Conservation (phyloP, 2,113 vertebrate species). For the Capreolus pygargus region DNA sequence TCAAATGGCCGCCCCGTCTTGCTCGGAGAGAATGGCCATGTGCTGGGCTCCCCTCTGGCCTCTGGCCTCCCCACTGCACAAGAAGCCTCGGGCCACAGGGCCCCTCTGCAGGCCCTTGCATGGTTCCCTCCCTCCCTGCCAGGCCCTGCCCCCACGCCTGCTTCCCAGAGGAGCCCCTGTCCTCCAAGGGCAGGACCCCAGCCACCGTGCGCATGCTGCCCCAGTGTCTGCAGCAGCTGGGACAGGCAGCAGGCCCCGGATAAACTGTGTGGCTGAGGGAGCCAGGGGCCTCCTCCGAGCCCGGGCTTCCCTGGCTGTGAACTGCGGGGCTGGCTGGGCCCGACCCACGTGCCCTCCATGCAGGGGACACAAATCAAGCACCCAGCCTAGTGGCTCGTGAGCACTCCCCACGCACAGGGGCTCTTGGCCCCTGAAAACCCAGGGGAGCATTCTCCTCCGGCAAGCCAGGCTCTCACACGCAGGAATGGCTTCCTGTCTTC, state of each 20-base stretch:
- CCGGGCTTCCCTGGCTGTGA: not conserved
- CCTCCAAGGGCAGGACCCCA: not conserved
- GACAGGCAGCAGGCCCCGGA: accelerated
- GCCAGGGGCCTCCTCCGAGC: not conserved
- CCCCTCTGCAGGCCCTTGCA: not conserved
- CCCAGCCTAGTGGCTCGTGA: not conserved
- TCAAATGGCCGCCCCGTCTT: accelerated
- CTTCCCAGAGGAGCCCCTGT: not conserved
- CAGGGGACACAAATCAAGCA: accelerated
- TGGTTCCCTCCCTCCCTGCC: not conserved
- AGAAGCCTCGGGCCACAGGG: not conserved
- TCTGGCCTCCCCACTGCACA: not conserved
- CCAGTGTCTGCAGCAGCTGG: not conserved
- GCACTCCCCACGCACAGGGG: accelerated
- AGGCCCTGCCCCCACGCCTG: accelerated
- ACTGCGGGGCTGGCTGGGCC: accelerated
- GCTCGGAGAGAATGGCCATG: not conserved
- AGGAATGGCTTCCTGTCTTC: not conserved
- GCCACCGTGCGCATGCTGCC: accelerated
- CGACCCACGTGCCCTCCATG: accelerated
- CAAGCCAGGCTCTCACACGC: not conserved
- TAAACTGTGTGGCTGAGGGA: not conserved
- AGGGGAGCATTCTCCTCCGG: not conserved
- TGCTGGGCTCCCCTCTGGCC: not conserved
- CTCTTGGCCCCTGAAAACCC: not conserved